Percentiles rank a stretch among this genome's conserved stretches.
phyloP scores from a whole-genome alignment of 2,888 invertebrate genomes.

The Pachycephus smyrnensis region DNA sequence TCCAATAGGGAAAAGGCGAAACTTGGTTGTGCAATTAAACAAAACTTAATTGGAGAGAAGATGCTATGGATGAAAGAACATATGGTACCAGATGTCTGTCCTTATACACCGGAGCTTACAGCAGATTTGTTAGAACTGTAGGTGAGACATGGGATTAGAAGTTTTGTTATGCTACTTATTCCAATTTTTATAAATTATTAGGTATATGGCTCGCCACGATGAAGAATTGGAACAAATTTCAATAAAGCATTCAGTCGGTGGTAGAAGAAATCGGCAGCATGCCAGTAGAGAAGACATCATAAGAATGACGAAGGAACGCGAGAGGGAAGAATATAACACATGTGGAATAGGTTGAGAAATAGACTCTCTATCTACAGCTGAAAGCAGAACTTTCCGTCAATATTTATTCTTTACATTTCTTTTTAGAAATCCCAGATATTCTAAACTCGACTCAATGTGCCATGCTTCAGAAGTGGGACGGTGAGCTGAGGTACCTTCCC shows the following conservation, averaged over 20 bases:
- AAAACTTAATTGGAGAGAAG: slow-evolving; percentile 82
- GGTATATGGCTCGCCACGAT: slow-evolving; percentile 76
- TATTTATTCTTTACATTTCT: neutral
- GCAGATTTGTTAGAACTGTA: slow-evolving; percentile 72
- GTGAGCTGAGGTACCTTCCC: slow-evolving; percentile 75
- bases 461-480: slow-evolving; percentile 75
- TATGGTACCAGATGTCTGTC: slow-evolving; percentile 70
- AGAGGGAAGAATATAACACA: slow-evolving; percentile 79
- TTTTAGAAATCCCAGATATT: slow-evolving; percentile 79
- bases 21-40: slow-evolving; percentile 77
- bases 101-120: slow-evolving; percentile 73
- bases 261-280: slow-evolving; percentile 81
- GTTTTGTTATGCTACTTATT: neutral
- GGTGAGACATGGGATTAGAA: slow-evolving; percentile 12
- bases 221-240: slow-evolving; percentile 84
- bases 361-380: slow-evolving; percentile 7
- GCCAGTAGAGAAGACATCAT: slow-evolving; percentile 84
- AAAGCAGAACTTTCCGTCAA: slow-evolving; percentile 13
- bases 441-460: slow-evolving; percentile 72
- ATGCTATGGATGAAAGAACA: slow-evolving; percentile 82
- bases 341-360: slow-evolving; percentile 74
- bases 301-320: slow-evolving; percentile 80
- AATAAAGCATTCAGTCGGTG: slow-evolving; percentile 82
- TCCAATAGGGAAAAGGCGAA: slow-evolving; percentile 74
- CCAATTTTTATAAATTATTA: slow-evolving; percentile 41